phyloP scores from a whole-genome alignment of 2,113 vertebrate species.

The Capreolus pygargus region DNA sequence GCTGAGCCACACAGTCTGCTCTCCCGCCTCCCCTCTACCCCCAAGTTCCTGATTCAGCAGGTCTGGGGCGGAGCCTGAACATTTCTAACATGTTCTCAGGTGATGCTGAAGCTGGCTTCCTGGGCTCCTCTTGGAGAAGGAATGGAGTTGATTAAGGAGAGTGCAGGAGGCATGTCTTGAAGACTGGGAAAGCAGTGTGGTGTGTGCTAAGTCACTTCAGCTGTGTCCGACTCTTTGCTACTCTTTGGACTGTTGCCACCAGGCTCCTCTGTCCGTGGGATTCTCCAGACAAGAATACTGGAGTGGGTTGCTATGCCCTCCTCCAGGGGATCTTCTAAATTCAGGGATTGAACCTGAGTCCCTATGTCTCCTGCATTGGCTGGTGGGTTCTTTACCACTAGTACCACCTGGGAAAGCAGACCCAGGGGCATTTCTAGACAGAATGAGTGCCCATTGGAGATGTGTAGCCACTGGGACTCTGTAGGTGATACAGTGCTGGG shows the following conservation, averaged over 20 bases:
- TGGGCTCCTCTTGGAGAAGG: too few relatives aligned
- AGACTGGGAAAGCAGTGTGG: neutral
- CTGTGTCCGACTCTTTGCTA: neutral
- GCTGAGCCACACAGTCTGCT: neutral
- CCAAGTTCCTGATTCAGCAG: neutral
- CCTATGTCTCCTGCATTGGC: neutral
- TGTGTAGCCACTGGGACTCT: fast-evolving
- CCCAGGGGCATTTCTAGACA: neutral
- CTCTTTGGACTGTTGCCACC: neutral
- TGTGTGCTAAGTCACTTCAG: neutral
- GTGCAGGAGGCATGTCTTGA: neutral
- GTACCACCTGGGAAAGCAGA: neutral
- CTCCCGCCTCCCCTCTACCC: fast-evolving
- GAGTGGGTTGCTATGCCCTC: neutral
- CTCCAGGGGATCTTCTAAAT: neutral
- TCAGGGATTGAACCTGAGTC: fast-evolving
- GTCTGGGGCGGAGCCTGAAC: neutral
- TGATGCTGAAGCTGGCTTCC: neutral
- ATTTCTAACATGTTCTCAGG: neutral
- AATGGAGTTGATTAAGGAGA: neutral
- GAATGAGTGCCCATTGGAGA: fast-evolving
- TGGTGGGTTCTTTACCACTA: neutral
- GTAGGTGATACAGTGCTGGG: fast-evolving
- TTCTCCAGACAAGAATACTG: neutral
- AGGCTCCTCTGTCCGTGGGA: neutral